Evolutionary conservation across 2,797 vertebrate species (phyloP).

Genomic region (Cyprinodon diabolis): DNA sequence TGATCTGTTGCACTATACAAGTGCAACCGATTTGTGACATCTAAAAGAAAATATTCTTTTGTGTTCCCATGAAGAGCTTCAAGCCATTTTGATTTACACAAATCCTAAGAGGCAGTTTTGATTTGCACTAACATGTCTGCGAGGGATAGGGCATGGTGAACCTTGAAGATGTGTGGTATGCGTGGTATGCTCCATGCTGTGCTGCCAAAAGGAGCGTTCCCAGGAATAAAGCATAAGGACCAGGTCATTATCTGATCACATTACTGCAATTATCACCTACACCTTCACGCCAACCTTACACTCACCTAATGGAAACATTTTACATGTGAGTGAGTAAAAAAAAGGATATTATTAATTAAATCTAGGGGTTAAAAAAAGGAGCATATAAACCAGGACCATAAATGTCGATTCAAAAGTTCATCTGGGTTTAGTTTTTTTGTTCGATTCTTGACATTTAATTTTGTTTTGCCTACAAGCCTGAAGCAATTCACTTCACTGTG

Average conservation of each 20-base stretch:
- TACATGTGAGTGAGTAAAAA: not conserved
- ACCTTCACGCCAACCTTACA: conserved; percentile 1
- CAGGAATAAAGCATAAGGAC: conserved; percentile 18
- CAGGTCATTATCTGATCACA: not conserved
- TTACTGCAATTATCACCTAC: not conserved
- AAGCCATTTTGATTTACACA: conserved; percentile 17
- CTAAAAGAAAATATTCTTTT: not conserved
- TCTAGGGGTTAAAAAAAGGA: not conserved
- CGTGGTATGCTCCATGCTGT: conserved; percentile 29
- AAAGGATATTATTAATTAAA: not conserved
- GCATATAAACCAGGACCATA: not conserved
- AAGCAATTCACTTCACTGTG: conserved; percentile 48
- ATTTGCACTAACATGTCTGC: conserved; percentile 37
- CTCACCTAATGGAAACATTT: conserved; percentile 8
- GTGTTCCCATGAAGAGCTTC: conserved; percentile 13
- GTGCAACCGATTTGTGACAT: conserved; percentile 5
- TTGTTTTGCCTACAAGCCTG: conserved; percentile 56
- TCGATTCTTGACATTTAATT: conserved; percentile 18
- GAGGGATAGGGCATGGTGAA: conserved; percentile 34
- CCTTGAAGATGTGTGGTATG: conserved; percentile 50
- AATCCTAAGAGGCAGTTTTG: conserved; percentile 24
- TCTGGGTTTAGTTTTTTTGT: not conserved
- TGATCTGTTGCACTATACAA: not conserved
- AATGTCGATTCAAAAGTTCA: not conserved
- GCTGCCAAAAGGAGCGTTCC: conserved; percentile 19